phyloP scores from a whole-genome alignment of 2,797 vertebrate genomes.

The Crocodylus rhombifer region DNA sequence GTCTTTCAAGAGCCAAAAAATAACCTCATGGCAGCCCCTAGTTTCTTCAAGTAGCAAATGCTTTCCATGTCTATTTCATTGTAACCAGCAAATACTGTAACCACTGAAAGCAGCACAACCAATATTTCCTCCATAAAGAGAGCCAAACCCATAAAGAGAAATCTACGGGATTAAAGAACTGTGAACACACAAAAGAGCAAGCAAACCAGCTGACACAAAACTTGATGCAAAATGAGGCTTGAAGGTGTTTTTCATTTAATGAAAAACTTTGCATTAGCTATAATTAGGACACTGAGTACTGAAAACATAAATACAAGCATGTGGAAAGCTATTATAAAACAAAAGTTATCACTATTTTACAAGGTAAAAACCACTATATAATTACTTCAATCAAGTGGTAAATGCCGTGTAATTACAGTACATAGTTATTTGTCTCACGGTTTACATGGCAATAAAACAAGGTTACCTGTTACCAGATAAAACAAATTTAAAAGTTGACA shows the following conservation, averaged over 20 bases:
- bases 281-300: not conserved
- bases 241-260: not conserved
- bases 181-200: not conserved
- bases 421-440: not conserved
- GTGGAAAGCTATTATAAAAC: not conserved
- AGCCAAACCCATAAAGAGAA: not conserved
- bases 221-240: not conserved
- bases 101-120: no score
- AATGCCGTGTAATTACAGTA: conserved; percentile 22
- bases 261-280: fast-evolving
- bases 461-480: conserved; percentile 26
- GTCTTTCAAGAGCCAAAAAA: conserved; percentile 1
- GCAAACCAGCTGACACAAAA: not conserved
- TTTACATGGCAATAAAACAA: conserved; percentile 14
- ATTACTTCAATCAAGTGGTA: conserved; percentile 13
- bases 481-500: conserved; percentile 8
- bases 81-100: not conserved
- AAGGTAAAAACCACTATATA: conserved; percentile 21
- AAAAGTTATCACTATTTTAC: not conserved
- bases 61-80: conserved; percentile 40
- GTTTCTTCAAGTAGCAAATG: conserved; percentile 63
- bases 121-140: not conserved
- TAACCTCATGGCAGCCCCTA: conserved; percentile 27
- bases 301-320: conserved; percentile 7
- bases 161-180: not conserved